These are phyloP conservation scores for Xyrauchen texanus DNA, from an alignment of 2,113 vertebrate genomes.

Conservation along the genomic window DNA sequence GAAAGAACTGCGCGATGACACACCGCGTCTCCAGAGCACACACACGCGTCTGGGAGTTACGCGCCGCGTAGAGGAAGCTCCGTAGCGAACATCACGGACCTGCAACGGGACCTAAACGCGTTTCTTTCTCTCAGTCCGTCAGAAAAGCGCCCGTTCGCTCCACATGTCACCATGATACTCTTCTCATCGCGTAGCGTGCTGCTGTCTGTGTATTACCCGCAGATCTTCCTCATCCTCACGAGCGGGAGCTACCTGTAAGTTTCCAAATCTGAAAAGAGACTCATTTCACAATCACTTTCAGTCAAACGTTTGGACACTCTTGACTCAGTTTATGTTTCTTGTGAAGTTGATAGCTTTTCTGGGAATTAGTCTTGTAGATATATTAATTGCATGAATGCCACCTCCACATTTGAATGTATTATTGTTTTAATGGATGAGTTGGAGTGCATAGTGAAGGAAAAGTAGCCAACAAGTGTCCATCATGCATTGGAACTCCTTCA, in stretches of 20 bases:
- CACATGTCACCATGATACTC: slow-evolving; percentile 88
- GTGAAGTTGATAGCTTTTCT: not conserved
- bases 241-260: slow-evolving; percentile 97
- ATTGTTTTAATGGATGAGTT: no score
- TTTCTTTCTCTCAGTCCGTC: slow-evolving; percentile 58
- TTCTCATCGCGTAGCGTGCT: slow-evolving; percentile 91
- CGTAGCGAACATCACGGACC: slow-evolving; percentile 46
- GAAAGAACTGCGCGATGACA: slow-evolving; percentile 74
- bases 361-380: no score
- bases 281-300: not conserved
- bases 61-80: slow-evolving; percentile 74
- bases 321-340: not conserved
- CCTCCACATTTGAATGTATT: not conserved
- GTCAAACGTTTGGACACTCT: not conserved
- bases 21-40: slow-evolving; percentile 78
- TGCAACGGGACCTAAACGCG: slow-evolving; percentile 70
- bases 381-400: not conserved
- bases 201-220: slow-evolving; percentile 94
- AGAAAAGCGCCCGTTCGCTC: slow-evolving; percentile 56
- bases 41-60: slow-evolving; percentile 75
- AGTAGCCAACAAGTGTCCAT: not conserved
- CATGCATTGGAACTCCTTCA: not conserved
- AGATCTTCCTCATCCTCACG: slow-evolving; percentile 97
- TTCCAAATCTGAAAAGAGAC: not conserved
- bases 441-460: no score